phyloP scores from a whole-genome alignment of 2,113 vertebrate species.

The Candoia aspera region DNA sequence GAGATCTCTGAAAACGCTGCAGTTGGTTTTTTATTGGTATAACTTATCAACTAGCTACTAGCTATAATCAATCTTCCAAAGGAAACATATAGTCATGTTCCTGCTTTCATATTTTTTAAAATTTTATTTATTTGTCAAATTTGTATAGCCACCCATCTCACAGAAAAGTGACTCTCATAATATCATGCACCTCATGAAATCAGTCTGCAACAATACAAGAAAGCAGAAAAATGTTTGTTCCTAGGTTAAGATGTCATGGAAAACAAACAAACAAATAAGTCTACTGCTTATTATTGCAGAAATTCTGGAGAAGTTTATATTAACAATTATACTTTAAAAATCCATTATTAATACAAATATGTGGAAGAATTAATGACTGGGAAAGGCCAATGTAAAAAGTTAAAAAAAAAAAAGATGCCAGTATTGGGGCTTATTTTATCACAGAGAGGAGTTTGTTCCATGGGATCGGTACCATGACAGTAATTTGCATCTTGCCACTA shows the following conservation, averaged over 20 bases:
- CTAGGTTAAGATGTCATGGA: neutral
- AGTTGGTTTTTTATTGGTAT: neutral
- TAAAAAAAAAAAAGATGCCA: neutral
- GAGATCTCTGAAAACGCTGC: neutral
- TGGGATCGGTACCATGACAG: neutral
- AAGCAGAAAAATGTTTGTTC: neutral
- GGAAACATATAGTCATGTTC: neutral
- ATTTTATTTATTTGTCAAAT: no score
- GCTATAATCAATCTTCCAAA: neutral
- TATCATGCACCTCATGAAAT: neutral
- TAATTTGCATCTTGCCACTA: neutral
- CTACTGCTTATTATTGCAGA: neutral
- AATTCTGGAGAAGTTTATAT: neutral
- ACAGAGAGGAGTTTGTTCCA: neutral
- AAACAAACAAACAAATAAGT: neutral
- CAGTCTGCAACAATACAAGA: neutral
- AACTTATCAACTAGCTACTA: neutral
- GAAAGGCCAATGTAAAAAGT: neutral
- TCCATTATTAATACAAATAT: neutral
- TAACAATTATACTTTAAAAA: neutral
- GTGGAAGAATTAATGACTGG: neutral
- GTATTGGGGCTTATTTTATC: neutral
- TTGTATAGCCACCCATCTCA: no score
- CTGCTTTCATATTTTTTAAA: neutral
- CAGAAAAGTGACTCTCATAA: no score